Percentiles rank a stretch among this genome's conserved stretches.
Evolutionary conservation across 2,888 invertebrate genomes (phyloP).

Genomic region (Micropterix aruncella): DNA sequence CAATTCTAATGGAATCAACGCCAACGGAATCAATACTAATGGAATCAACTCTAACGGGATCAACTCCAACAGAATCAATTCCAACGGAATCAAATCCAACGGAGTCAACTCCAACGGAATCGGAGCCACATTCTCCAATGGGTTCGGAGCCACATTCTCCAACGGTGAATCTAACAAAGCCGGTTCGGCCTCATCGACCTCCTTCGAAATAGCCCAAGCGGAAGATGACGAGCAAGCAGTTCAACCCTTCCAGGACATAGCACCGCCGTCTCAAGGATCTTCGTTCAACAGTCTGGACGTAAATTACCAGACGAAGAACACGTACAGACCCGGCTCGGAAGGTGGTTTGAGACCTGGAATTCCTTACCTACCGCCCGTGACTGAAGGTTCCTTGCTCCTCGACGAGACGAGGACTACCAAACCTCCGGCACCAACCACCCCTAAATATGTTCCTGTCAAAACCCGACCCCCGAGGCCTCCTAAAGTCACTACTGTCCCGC

Average conservation of each 20-base stretch:
- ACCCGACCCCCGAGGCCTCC: conserved; percentile 17
- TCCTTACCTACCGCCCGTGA: conserved; percentile 32
- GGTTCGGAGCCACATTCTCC: conserved; percentile 13
- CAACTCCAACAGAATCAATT: no score
- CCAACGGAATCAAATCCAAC: conserved; percentile 33
- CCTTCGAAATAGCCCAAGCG: conserved; percentile 21
- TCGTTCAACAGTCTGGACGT: conserved; percentile 5
- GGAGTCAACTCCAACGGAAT: conserved; percentile 22
- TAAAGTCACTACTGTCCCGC: conserved; percentile 12
- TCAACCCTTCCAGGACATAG: conserved; percentile 1
- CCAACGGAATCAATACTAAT: conserved; percentile 3
- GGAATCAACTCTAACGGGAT: not conserved
- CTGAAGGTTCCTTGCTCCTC: conserved; percentile 21
- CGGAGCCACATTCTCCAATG: not conserved
- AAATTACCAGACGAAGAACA: conserved; percentile 16
- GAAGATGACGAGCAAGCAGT: no score
- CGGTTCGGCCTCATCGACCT: conserved; percentile 16
- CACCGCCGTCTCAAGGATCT: conserved; percentile 19
- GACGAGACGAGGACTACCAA: conserved; percentile 20
- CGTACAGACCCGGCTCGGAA: conserved; percentile 25
- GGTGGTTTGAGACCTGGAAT: conserved; percentile 28
- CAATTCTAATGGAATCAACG: conserved; percentile 5
- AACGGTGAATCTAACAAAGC: conserved; percentile 14
- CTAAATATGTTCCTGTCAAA: conserved; percentile 11
- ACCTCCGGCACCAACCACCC: conserved; percentile 16